Conservation (phyloP, 1,140 invertebrate species). For the Lasioglossum baleicum region DNA sequence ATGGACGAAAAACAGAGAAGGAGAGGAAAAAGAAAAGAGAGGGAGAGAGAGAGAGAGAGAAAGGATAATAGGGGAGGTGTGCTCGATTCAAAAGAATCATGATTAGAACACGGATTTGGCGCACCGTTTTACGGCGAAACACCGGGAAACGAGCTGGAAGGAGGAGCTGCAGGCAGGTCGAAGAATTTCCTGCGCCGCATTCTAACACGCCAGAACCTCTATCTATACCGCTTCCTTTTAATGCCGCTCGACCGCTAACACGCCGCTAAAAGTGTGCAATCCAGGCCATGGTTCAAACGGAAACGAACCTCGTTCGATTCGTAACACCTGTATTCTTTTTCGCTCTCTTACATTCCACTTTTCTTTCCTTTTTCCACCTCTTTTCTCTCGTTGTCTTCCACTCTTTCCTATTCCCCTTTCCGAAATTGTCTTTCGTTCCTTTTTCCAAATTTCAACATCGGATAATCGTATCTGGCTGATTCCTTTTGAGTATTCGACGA, state of each 20-base stretch:
- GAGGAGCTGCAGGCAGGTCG: constrained; percentile 29
- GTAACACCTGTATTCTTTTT: constrained; percentile 19
- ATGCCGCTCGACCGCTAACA: constrained; percentile 18
- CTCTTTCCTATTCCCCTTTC: no score
- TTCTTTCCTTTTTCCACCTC: no score
- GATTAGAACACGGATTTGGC: constrained; percentile 51
- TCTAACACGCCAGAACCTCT: constrained; percentile 41
- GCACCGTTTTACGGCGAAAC: constrained; percentile 33
- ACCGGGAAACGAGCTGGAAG: constrained; percentile 35
- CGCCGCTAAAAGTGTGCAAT: constrained; percentile 30
- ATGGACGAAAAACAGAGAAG: no score
- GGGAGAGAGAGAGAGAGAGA: no score
- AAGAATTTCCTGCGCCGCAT: constrained; percentile 53
- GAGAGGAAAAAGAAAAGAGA: no score
- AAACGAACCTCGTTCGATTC: constrained; percentile 12
- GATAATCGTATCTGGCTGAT: no score
- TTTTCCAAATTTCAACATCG: no score
- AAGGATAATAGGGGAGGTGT: constrained; percentile 17
- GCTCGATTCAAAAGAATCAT: constrained; percentile 48
- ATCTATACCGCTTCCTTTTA: constrained; percentile 33
- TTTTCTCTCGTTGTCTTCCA: no score
- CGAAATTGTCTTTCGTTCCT: no score
- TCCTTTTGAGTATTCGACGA: no score
- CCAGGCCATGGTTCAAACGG: constrained; percentile 11
- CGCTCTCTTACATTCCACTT: no score